Conservation (phyloP, 2,797 vertebrate species). For the Carduelis carduelis region DNA sequence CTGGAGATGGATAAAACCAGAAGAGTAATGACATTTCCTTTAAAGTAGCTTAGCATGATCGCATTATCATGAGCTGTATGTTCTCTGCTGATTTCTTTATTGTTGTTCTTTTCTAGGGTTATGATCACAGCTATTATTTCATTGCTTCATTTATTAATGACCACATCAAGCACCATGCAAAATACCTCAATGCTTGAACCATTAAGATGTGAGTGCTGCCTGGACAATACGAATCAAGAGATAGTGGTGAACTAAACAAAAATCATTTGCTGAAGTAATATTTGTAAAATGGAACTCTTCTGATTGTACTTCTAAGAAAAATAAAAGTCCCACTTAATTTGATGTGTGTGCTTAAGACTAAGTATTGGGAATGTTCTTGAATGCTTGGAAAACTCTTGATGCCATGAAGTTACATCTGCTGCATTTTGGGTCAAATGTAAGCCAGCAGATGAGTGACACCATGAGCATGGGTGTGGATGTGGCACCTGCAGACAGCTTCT, state of each 20-base stretch:
- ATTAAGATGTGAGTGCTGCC: background rate
- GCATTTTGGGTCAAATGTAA: background rate
- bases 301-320: background rate
- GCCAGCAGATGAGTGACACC: background rate
- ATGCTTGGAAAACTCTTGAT: background rate
- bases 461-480: fast-evolving
- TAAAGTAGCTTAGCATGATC: background rate
- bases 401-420: background rate
- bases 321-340: conserved; percentile 20
- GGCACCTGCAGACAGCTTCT: background rate
- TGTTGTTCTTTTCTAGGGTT: conserved; percentile 80
- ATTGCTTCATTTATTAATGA: conserved; percentile 90
- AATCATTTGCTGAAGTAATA: background rate
- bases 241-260: background rate
- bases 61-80: background rate
- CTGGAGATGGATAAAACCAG: background rate
- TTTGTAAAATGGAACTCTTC: background rate
- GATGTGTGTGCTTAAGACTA: background rate
- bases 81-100: background rate
- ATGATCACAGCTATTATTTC: conserved; percentile 97
- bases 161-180: conserved; percentile 94
- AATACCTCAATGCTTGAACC: conserved; percentile 84
- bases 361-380: background rate
- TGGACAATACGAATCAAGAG: background rate
- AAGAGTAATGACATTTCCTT: background rate